Percentiles rank a stretch among this genome's conserved stretches.
These are phyloP conservation scores for Lottia scabra DNA, from an alignment of 2,888 invertebrate genomes.

Conservation along the genomic window DNA sequence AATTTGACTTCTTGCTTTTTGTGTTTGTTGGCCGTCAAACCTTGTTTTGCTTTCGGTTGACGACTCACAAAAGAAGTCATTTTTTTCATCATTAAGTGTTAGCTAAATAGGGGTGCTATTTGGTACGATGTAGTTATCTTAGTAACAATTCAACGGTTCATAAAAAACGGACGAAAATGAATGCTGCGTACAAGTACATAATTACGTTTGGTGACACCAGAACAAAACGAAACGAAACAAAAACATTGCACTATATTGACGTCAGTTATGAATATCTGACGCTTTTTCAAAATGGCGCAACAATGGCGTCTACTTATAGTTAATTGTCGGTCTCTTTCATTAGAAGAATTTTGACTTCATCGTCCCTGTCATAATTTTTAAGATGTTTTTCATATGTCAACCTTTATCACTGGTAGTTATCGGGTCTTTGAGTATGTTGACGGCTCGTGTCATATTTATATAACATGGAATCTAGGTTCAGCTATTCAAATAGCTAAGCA, in stretches of 20 bases:
- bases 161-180: too few relatives aligned
- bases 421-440: not conserved
- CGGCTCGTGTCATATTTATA: too few relatives aligned
- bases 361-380: not conserved
- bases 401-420: not conserved
- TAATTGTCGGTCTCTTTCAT: not conserved
- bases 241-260: constrained; percentile 3
- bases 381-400: not conserved
- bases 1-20: constrained; percentile 5
- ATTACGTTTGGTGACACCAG: not conserved
- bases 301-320: not conserved
- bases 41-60: too few relatives aligned
- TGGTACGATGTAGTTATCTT: too few relatives aligned
- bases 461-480: too few relatives aligned
- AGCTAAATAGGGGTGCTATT: not conserved
- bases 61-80: too few relatives aligned
- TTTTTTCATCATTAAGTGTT: not conserved
- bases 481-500: too few relatives aligned
- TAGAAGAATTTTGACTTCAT: not conserved
- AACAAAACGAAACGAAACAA: not conserved
- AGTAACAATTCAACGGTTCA: too few relatives aligned
- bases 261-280: not conserved
- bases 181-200: too few relatives aligned
- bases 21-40: not conserved
- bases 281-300: constrained; percentile 6